Evolutionary conservation across 1,140 invertebrate genomes (phyloP).

Genomic region (Drosophila pruinosa): DNA sequence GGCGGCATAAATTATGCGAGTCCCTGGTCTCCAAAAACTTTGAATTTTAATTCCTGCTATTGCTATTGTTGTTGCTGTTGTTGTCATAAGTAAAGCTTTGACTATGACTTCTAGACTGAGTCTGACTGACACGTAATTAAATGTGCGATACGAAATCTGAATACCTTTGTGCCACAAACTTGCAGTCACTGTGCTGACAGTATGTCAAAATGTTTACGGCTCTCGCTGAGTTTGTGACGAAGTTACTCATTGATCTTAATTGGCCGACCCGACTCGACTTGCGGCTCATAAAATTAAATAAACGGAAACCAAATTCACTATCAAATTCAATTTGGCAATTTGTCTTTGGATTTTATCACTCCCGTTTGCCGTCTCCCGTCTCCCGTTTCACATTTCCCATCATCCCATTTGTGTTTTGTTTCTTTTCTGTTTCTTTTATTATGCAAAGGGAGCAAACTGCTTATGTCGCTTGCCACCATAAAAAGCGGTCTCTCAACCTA

Average conservation of each 20-base stretch:
- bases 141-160: slow-evolving; percentile 39
- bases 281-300: slow-evolving; percentile 70
- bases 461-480: slow-evolving; percentile 54
- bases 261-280: neutral
- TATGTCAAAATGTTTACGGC: slow-evolving; percentile 17
- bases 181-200: slow-evolving; percentile 10
- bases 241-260: slow-evolving; percentile 45
- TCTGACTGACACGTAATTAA: slow-evolving; percentile 63
- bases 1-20: slow-evolving; percentile 43
- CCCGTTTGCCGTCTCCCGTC: slow-evolving; percentile 9
- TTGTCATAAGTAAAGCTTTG: slow-evolving; percentile 55
- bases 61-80: neutral
- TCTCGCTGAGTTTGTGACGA: neutral
- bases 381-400: neutral
- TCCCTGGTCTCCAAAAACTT: slow-evolving; percentile 23
- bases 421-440: slow-evolving; percentile 46
- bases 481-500: slow-evolving; percentile 25
- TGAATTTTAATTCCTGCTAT: slow-evolving; percentile 49
- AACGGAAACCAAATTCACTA: slow-evolving; percentile 72
- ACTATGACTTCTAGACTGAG: slow-evolving; percentile 41
- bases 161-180: slow-evolving; percentile 6
- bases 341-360: slow-evolving; percentile 52
- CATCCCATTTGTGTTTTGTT: neutral
- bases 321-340: slow-evolving; percentile 79
- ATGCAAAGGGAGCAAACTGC: slow-evolving; percentile 61